Evolutionary conservation across 2,797 vertebrate genomes (phyloP), one percentile per base, ranked within the genome.

Genomic region (Anas bahamensis): DNA sequence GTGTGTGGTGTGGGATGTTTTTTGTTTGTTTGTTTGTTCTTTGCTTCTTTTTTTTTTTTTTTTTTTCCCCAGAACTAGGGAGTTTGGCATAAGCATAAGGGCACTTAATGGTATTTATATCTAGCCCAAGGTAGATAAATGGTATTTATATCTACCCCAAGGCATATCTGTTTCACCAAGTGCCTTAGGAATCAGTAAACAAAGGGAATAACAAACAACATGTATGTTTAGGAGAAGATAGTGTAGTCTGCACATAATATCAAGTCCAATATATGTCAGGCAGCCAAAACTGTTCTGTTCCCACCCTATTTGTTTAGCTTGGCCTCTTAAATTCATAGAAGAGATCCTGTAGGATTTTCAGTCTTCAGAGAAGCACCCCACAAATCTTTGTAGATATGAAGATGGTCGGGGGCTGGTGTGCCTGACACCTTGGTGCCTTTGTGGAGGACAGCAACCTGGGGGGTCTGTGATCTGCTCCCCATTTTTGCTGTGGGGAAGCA

Each of bases 291-390:
- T 90, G 10, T 87, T 81, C 66, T 56, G 18, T 89, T 90, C 66
- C 35, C 33, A 91, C 79, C 28, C 39, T 59, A 56, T 76, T 90
- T 90, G 63, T 91, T 93, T 90, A 77, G 46, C 22, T 85, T 93
- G 78, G 48, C 64, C 13, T 89, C 31, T 44, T 41, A 75, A 79
- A 86, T 87, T 89, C 70, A 64, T 72, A 77, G 16, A 50, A 65
- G 63, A 63, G 60, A 77, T 95, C 83, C 94, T 84, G 85, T 52
- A 68, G 66, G 60, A 64, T 89, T 90, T 95, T 93, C 59, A 44
- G n/a, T 79, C 85, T 86, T 70, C 28, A 64, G 44, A 41, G 68
- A 59, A 60, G 35, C 44, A 37, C 19, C 50, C 37, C 56, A 42
- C n/a, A 70, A 26, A 50, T 83, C 24, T 61, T 29, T 63, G 7